These are phyloP conservation scores for Eupsittula cactorum DNA, from an alignment of 2,113 vertebrate genomes.

Conservation along the genomic window DNA sequence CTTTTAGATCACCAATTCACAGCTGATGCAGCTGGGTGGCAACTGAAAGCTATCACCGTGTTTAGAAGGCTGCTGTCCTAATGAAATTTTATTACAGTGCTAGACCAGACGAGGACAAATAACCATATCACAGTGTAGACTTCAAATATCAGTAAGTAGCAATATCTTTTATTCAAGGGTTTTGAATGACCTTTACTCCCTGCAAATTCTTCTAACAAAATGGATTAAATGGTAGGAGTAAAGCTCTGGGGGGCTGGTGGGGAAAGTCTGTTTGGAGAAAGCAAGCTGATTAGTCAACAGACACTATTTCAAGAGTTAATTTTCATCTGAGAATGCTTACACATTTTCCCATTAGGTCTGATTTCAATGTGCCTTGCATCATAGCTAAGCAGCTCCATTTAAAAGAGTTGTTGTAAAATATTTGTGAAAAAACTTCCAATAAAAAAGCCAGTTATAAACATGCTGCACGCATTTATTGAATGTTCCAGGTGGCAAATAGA, in stretches of 20 bases:
- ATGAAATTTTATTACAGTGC: neutral
- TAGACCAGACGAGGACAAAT: neutral
- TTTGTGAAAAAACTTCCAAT: neutral
- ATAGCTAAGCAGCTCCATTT: neutral
- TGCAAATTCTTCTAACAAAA: neutral
- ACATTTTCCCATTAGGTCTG: neutral
- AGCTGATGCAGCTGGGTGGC: neutral
- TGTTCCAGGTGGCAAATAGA: neutral
- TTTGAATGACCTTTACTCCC: neutral
- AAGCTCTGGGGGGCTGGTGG: neutral
- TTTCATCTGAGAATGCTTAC: neutral
- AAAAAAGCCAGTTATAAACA: neutral
- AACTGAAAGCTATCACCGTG: neutral
- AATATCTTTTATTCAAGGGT: neutral
- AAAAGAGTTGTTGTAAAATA: neutral
- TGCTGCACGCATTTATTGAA: neutral
- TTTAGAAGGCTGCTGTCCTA: neutral
- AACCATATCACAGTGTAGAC: neutral
- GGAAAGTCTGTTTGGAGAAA: neutral
- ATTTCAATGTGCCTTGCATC: neutral
- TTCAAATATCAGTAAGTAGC: neutral
- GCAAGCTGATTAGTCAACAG: neutral
- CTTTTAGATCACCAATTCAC: neutral
- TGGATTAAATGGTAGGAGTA: neutral
- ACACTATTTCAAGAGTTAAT: neutral